A percentile compares a stretch with the other conserved stretches of the same genome.
Conservation (phyloP, 2,888 invertebrate genomes). For the Metellina segmentata region DNA sequence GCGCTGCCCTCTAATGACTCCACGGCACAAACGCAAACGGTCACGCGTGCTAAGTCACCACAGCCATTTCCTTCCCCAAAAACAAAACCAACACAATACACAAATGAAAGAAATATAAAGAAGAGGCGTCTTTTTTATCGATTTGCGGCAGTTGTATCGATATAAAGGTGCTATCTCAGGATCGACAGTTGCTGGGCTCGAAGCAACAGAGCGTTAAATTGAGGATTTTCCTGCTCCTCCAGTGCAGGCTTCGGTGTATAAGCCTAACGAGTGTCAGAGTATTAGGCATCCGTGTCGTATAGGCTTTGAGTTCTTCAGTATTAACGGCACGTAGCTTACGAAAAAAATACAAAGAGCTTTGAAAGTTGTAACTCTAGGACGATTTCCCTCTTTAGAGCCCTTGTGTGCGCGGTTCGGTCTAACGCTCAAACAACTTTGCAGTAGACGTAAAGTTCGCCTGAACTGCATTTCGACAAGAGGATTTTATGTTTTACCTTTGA, state of each 20-base stretch:
- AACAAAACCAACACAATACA: background rate
- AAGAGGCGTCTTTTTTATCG: conserved; percentile 27
- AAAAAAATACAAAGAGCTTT: conserved; percentile 3
- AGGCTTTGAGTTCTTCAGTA: conserved; percentile 13
- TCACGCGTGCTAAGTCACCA: conserved; percentile 21
- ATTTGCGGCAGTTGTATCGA: conserved; percentile 61
- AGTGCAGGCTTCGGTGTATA: conserved; percentile 21
- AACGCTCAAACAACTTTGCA: background rate
- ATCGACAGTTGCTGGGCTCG: conserved; percentile 59
- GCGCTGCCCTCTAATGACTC: background rate
- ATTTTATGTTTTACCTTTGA: background rate
- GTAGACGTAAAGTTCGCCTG: background rate
- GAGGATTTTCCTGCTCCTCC: conserved; percentile 57
- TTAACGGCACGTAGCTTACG: conserved; percentile 3
- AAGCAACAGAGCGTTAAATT: conserved; percentile 64
- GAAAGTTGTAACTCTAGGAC: conserved; percentile 20
- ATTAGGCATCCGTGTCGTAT: background rate
- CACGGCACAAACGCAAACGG: background rate
- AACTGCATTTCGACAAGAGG: background rate
- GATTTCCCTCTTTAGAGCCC: conserved; percentile 14
- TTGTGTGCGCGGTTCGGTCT: background rate
- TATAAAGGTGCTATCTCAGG: conserved; percentile 62
- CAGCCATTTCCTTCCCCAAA: conserved; percentile 32
- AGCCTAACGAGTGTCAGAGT: conserved; percentile 46
- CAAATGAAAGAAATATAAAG: background rate